Base-by-base conservation (phyloP, 2,797 vertebrate species). In the Myiothlypis chrysogaster region DNA sequence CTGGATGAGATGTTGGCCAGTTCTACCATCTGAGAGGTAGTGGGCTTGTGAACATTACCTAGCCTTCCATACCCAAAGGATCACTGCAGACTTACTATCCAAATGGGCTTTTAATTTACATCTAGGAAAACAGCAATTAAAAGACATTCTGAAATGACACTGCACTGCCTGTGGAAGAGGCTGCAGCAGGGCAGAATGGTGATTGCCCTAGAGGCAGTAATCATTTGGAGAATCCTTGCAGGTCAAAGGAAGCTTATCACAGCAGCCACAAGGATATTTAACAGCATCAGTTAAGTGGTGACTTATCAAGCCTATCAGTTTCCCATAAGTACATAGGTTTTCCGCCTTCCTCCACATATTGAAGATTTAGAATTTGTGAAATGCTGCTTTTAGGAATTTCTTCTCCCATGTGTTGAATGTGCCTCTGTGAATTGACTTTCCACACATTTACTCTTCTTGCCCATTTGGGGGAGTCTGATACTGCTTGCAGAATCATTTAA, bases 381-480 rank as follows among this genome's bases (percentile, higher is more conserved):
- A 35, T 30, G 8, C 24, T 57, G 8, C 27, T 92, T 60, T 78
- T 68, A 85, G 47, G 57, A 68, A 39, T 88, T 80, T 76, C 9
- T 55, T 76, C 27, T 69, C 9, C 3, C 4, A 0, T 23, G 14
- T 85, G n/a, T 83, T 80, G 35, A 61, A 25, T 17, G 12, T 66
- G 56, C 37, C 32, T 69, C 53, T 60, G 0, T 73, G 63, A 83
- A 52, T 30, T 49, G 23, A 44, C 14, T 73, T 94, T 52, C 52
- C 19, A 70, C 25, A 69, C 35, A 3, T 55, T 27, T 68, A 60
- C 66, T 82, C 39, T 68, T 57, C 52, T 77, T 94, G 82, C 66
- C 87, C 91, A 14, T 92, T 89, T 93, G 87, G 71, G 82, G 87
- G 93, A 94, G 91, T 81, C 87, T 93, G 34, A 44, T 87, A 70